A percentile compares a stretch with the other conserved stretches of the same genome.
phyloP scores from a whole-genome alignment of 2,797 vertebrate genomes.

The Enteromius anoplus region DNA sequence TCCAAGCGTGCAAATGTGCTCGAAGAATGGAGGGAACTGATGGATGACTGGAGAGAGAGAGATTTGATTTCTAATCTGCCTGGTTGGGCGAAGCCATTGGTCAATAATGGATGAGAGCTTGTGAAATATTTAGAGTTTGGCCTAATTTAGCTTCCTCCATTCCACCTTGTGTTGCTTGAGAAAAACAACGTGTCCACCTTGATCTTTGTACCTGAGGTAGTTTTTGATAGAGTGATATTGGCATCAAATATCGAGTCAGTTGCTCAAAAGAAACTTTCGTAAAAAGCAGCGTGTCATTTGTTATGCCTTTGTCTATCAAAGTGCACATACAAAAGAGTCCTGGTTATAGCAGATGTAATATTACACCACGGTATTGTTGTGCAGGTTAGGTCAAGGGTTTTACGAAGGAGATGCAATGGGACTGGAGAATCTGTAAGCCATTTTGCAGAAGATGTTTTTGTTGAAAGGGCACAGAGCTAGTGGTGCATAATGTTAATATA shows the following conservation, averaged over 20 bases:
- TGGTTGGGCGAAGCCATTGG: constrained; percentile 72
- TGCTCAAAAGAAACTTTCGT: constrained; percentile 24
- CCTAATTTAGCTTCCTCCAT: constrained; percentile 76
- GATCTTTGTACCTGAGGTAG: neutral
- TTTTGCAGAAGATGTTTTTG: neutral
- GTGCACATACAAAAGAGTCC: constrained; percentile 7
- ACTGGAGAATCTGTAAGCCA: neutral
- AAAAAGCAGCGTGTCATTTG: constrained; percentile 4
- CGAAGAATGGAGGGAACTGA: constrained; percentile 41
- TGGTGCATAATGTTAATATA: neutral
- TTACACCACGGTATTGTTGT: constrained; percentile 35
- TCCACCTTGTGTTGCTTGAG: constrained; percentile 62
- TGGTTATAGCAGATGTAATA: constrained; percentile 45
- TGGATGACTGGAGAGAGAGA: constrained; percentile 71
- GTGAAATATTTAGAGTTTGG: constrained; percentile 83
- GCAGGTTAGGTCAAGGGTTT: constrained; percentile 20
- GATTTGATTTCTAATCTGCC: constrained; percentile 75
- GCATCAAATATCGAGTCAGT: constrained; percentile 6
- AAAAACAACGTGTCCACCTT: constrained; percentile 53
- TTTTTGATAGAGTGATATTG: constrained; percentile 24
- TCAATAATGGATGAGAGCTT: constrained; percentile 80
- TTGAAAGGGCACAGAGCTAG: neutral
- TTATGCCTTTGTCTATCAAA: neutral
- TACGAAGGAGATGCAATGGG: constrained; percentile 17
- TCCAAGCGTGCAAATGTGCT: neutral